Evolutionary conservation across 2,888 invertebrate species (phyloP), one percentile per base, ranked within the genome.

Genomic region (Daptonema setosum): DNA sequence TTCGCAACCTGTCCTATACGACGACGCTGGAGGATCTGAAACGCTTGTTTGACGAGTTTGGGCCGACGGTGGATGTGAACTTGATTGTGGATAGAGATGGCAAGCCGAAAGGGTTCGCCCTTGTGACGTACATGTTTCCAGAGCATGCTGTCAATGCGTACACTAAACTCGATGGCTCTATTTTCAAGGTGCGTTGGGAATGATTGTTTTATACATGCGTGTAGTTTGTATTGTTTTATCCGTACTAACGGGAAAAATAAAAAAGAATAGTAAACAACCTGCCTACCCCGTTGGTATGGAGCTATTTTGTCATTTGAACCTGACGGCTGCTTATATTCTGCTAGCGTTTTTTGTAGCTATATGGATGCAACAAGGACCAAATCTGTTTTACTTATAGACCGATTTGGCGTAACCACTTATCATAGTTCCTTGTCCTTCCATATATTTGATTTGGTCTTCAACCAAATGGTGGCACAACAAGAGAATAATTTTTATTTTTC

Each of bases 141-240:
- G 93, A 95, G 70, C 83, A 95, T 72, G 97, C 97, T 0, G 80
- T 85, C 0, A 80, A 79, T 65, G 95, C 97, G 0, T 91, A 82
- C 70, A 76, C 80, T 0, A 82, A 82, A 63, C 75, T 95, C 1
- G 95, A 95, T 73, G 93, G 93, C n/a, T 81, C 81, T 0, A 78
- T 82, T 55, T 83, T 88, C 66, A 83, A 87, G 70, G 75, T 74
- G 1, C 8, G 55, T 54, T 47, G 2, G 3, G 3, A n/a, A n/a
- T n/a, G 14, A 5, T n/a, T 5, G 47, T n/a, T 47, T n/a, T n/a
- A n/a, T 35, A 17, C 35, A 35, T 17, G 35, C 35, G 17, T 35
- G 35, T 35, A 35, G 35, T 35, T n/a, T n/a, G n/a, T n/a, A n/a
- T n/a, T n/a, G n/a, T n/a, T n/a, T n/a, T n/a, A n/a, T n/a, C n/a